phyloP scores from a whole-genome alignment of 2,797 vertebrate genomes.

The Acanthis flammea region DNA sequence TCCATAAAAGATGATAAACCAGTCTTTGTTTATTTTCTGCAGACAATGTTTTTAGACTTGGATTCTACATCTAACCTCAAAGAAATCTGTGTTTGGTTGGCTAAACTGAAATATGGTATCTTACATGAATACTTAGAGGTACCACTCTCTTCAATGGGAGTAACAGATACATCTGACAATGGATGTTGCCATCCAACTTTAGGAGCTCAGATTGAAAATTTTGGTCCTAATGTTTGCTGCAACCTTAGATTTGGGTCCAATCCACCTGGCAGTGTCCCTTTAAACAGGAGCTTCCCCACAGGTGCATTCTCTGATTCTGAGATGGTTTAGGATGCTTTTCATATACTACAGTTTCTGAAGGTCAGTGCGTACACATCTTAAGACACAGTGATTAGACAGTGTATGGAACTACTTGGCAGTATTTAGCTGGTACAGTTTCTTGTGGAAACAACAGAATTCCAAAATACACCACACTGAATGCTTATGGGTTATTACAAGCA shows the following conservation, averaged over 20 bases:
- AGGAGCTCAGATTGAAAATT: background rate
- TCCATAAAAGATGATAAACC: background rate
- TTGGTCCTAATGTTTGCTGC: background rate
- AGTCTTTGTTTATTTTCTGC: background rate
- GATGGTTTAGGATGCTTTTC: conserved; percentile 39
- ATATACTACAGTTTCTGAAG: conserved; percentile 49
- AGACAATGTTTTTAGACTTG: background rate
- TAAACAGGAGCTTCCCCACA: background rate
- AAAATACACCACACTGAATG: conserved; percentile 62
- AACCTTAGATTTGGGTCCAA: background rate
- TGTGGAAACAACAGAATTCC: conserved; percentile 66
- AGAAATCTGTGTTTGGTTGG: background rate
- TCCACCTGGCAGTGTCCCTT: background rate
- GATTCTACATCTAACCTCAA: background rate
- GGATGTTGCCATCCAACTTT: background rate
- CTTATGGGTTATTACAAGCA: conserved; percentile 66
- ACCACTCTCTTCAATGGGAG: background rate
- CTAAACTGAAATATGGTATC: background rate
- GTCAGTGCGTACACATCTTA: conserved; percentile 53
- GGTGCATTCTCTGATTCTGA: background rate
- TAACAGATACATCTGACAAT: background rate
- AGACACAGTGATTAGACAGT: conserved; percentile 63
- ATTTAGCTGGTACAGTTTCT: conserved; percentile 71
- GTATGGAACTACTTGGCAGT: conserved; percentile 71
- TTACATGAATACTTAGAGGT: background rate